Evolutionary conservation across 2,888 invertebrate species (phyloP).

Genomic region (Venusia cambrica): DNA sequence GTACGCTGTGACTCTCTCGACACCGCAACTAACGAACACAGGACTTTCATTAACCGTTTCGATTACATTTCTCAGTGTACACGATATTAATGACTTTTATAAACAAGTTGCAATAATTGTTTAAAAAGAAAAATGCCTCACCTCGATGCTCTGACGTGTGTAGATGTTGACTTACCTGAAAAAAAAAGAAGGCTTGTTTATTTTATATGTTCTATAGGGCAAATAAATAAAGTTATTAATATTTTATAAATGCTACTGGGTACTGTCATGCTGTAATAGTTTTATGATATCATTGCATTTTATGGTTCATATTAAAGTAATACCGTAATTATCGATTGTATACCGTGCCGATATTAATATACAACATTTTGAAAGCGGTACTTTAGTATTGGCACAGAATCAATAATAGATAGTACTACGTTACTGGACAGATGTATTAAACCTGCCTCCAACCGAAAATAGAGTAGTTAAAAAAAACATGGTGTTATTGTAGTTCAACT

Average conservation of each 20-base stretch:
- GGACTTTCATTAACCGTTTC: constrained; percentile 56
- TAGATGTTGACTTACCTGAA: constrained; percentile 43
- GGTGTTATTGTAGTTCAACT: too few relatives aligned
- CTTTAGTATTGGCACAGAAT: too few relatives aligned
- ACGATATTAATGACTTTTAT: constrained; percentile 63
- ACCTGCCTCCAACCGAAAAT: too few relatives aligned
- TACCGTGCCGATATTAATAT: too few relatives aligned
- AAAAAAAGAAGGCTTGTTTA: constrained; percentile 37
- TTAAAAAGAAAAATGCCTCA: constrained; percentile 39
- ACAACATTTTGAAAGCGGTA: too few relatives aligned
- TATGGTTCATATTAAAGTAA: too few relatives aligned
- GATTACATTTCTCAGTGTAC: constrained; percentile 55
- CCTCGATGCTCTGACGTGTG: constrained; percentile 32
- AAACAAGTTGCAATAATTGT: constrained; percentile 57
- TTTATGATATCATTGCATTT: too few relatives aligned
- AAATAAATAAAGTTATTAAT: constrained; percentile 9
- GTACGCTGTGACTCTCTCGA: constrained; percentile 35
- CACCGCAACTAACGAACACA: constrained; percentile 54
- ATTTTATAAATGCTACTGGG: constrained; percentile 5
- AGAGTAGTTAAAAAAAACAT: too few relatives aligned
- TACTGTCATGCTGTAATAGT: too few relatives aligned
- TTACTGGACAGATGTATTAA: too few relatives aligned
- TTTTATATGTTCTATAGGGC: constrained; percentile 12
- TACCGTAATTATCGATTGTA: too few relatives aligned
- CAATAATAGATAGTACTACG: too few relatives aligned